Evolutionary conservation across 2,113 vertebrate species (phyloP).

Genomic region (Patagioenas fasciata): DNA sequence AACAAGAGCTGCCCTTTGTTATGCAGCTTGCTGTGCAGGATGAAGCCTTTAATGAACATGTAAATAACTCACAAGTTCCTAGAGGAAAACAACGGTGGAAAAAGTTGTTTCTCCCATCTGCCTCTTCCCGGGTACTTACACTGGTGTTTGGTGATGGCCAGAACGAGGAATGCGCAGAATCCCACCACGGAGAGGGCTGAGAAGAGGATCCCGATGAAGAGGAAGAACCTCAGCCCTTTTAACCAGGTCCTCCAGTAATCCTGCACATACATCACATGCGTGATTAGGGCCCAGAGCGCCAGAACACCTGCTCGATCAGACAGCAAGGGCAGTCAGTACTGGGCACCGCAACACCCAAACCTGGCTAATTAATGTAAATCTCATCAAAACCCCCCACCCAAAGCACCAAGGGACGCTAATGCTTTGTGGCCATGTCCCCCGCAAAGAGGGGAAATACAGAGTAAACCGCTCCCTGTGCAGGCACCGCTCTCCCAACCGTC

Average conservation of each 20-base stretch:
- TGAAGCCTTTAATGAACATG: not conserved
- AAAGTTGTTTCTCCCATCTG: not conserved
- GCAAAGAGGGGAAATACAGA: not conserved
- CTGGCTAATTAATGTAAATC: not conserved
- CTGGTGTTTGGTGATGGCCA: constrained; percentile 84
- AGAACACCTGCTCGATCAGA: constrained; percentile 84
- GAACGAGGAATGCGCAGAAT: constrained; percentile 83
- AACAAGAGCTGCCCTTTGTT: not conserved
- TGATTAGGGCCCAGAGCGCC: constrained; percentile 93
- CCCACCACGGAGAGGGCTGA: constrained; percentile 79
- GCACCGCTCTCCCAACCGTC: not conserved
- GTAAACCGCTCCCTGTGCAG: rapidly evolving
- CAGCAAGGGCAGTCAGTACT: constrained; percentile 20
- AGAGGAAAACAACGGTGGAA: not conserved
- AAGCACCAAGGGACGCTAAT: rapidly evolving
- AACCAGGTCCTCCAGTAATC: constrained; percentile 97
- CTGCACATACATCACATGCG: constrained; percentile 95
- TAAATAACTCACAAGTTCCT: not conserved
- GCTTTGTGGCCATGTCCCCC: rapidly evolving
- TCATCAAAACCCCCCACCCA: rapidly evolving
- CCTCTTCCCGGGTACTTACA: constrained; percentile 74
- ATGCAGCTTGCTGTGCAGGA: not conserved
- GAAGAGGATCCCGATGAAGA: constrained; percentile 84
- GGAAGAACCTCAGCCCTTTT: constrained; percentile 91
- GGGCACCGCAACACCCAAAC: not conserved